Evolutionary conservation across 2,888 invertebrate genomes (phyloP).

Genomic region (Laspeyria flexula): DNA sequence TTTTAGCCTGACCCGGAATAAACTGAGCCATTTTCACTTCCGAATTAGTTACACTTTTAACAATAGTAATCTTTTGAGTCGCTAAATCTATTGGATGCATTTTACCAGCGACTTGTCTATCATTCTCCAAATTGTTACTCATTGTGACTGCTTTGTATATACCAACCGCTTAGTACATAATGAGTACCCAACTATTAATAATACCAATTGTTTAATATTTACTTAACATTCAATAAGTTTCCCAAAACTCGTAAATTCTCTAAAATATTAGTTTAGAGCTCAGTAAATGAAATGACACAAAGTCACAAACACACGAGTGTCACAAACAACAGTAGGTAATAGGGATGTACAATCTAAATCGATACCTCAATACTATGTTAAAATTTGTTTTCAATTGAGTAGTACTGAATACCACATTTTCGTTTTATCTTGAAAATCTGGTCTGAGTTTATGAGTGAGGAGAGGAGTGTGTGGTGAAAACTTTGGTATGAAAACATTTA

Average conservation of each 20-base stretch:
- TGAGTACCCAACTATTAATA: background rate
- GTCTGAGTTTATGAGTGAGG: too few species aligned
- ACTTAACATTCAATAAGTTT: constrained; percentile 3
- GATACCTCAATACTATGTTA: background rate
- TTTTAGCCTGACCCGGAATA: constrained; percentile 73
- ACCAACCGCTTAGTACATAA: constrained; percentile 16
- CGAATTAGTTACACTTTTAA: constrained; percentile 75
- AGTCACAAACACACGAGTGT: constrained; percentile 25
- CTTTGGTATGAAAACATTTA: too few species aligned
- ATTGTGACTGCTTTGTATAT: constrained; percentile 53
- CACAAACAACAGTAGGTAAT: background rate
- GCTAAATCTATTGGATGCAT: constrained; percentile 85
- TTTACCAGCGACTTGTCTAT: constrained; percentile 85
- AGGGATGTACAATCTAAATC: background rate
- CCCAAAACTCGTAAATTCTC: constrained; percentile 7
- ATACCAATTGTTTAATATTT: background rate
- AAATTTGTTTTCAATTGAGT: too few species aligned
- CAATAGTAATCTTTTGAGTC: constrained; percentile 82
- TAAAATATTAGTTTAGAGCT: constrained; percentile 11
- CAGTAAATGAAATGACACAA: constrained; percentile 12
- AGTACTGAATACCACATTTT: too few species aligned
- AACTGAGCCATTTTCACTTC: constrained; percentile 83
- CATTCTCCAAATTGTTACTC: constrained; percentile 83
- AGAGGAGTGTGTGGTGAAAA: too few species aligned
- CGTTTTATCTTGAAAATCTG: too few species aligned